Base-by-base conservation (phyloP, 1,140 invertebrate genomes). In the Caenorhabditis brenneri region DNA sequence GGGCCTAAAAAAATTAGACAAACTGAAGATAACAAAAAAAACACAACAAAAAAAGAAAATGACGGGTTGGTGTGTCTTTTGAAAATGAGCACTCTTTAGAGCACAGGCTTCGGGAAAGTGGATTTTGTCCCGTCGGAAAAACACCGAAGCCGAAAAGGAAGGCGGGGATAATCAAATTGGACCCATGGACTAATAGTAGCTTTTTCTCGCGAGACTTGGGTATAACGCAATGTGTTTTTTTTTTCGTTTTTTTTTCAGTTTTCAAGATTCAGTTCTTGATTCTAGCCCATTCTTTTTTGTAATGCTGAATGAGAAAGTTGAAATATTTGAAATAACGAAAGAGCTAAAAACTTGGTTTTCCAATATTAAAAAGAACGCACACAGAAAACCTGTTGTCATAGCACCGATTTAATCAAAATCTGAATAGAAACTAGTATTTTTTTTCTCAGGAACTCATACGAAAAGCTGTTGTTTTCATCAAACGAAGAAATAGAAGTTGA, bases 91-190 rank as follows among this genome's bases (percentile, higher is more conserved):
- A 74, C 65, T 74, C 65, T 42, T 42, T 42, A 31, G 65, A 42
- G 65, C 65, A 74, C 65, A 74, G 65, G 33, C 29, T 36, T 2
- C 5, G 39, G 39, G 19, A 74, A 74, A 74, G 36, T 74, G 65
- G 65, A 74, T 74, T 74, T 22, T 55, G 53, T 33, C n/a, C 19
- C 36, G 33, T 3, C 5, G 36, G 22, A n/a, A 74, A 74, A 42
- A 42, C 65, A 42, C 36, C 65, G 65, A 42, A 22, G 53, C 53
- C 27, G 53, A 58, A 24, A 42, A 74, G 65, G 29, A 74, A 74
- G 65, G 65, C 65, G 53, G 53, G 46, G 65, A 74, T 74, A 74
- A 74, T 74, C 65, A 74, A 74, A 74, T 74, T 74, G 36, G 36
- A 15, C 22, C 65, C 36, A 24, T 42, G n/a, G 65, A 24, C 65